phyloP scores from a whole-genome alignment of 2,888 invertebrate species.

The Trachelus iudaicus region DNA sequence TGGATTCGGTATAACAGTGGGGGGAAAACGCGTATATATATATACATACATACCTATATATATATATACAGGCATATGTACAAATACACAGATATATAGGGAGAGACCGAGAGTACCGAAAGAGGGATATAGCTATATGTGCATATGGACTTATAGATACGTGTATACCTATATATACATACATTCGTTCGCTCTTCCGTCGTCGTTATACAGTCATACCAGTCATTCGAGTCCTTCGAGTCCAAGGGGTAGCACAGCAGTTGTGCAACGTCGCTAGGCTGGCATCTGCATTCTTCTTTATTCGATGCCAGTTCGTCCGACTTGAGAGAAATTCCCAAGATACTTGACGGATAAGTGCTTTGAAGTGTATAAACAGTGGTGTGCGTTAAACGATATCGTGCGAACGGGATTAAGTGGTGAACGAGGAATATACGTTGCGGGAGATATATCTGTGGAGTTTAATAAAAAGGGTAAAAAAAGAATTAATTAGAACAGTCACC shows the following conservation, averaged over 20 bases:
- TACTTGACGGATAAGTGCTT: background rate
- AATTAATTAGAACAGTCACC: background rate
- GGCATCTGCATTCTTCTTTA: background rate
- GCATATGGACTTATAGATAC: background rate
- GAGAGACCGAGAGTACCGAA: conserved; percentile 15
- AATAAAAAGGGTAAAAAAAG: background rate
- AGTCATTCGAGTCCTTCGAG: background rate
- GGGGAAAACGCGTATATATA: conserved; percentile 8
- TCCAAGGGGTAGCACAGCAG: background rate
- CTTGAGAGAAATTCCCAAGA: background rate
- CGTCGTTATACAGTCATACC: background rate
- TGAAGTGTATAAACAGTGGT: background rate
- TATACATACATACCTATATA: conserved; percentile 11
- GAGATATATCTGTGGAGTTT: background rate
- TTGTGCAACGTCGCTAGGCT: background rate
- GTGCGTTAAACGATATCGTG: background rate
- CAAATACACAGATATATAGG: conserved; percentile 8
- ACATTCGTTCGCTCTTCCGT: background rate
- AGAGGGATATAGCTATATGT: conserved; percentile 11
- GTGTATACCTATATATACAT: background rate
- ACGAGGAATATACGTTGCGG: background rate
- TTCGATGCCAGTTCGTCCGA: background rate
- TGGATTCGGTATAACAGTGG: conserved; percentile 33
- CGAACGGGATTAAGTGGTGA: background rate
- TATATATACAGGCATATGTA: conserved; percentile 15